Evolutionary conservation across 1,140 invertebrate genomes (phyloP), one percentile per base, ranked within the genome.

Genomic region (Sycobia sp.): DNA sequence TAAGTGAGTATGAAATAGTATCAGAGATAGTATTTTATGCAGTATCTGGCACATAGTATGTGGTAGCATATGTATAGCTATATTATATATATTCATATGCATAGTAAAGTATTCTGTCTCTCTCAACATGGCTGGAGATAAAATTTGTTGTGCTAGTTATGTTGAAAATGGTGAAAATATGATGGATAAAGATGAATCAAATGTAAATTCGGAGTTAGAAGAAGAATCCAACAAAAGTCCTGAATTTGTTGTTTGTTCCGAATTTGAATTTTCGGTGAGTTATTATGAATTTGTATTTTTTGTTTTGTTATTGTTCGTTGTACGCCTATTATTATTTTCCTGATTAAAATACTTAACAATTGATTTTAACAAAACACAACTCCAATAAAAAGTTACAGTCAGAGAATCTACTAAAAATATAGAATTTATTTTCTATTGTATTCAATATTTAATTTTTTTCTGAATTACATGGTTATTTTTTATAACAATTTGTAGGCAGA

Each of bases 401-500:
- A n/a, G n/a, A n/a, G n/a, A n/a, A n/a, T n/a, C n/a, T n/a, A n/a
- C n/a, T n/a, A n/a, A n/a, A n/a, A n/a, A n/a, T n/a, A n/a, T n/a
- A n/a, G n/a, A n/a, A n/a, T n/a, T n/a, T n/a, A n/a, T n/a, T n/a
- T n/a, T n/a, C n/a, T n/a, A n/a, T n/a, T n/a, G n/a, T n/a, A n/a
- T n/a, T n/a, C n/a, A n/a, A n/a, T n/a, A n/a, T n/a, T n/a, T n/a
- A n/a, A n/a, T n/a, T n/a, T n/a, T n/a, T n/a, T n/a, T n/a, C n/a
- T n/a, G n/a, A n/a, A n/a, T n/a, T n/a, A n/a, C n/a, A n/a, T n/a
- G n/a, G n/a, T n/a, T n/a, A n/a, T n/a, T n/a, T n/a, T n/a, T n/a
- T n/a, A n/a, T n/a, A n/a, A n/a, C 66, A 43, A 57, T 16, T 86
- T 85, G 49, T 73, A 89, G 88, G 85, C 86, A 70, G 76, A 80